Base-by-base conservation (phyloP, 2,888 invertebrate genomes). In the Escarpia spicata region DNA sequence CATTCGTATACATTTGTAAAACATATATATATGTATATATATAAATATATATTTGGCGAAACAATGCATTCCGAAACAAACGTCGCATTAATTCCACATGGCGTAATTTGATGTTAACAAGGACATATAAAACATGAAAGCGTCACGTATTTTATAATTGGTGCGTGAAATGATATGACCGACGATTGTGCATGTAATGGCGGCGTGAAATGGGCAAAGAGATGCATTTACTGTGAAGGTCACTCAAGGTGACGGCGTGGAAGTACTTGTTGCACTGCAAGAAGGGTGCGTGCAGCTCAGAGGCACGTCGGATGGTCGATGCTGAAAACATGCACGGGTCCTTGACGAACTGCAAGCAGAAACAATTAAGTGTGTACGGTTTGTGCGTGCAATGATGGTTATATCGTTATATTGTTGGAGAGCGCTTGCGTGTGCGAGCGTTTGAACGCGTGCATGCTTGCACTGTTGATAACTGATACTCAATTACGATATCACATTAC, bases 321-420 rank as follows among this genome's bases (percentile, higher is more conserved):
- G 95, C 95, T 19, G 95, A 92, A 94, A 96, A 96, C 96, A 96
- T 95, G 93, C 95, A 95, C 8, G 95, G 95, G 91, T 95, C 95
- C 92, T 92, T 92, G 12, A 90, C 52, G 31, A 91, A 91, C 93
- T 93, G 91, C 19, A 75, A n/a, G 26, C 19, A n/a, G 75, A 75
- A 75, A n/a, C 26, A 26, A 75, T 15, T 15, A 75, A 3, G 26
- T 2, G 75, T 52, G 52, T 52, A 52, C 52, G 52, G 9, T 52
- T 9, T 52, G 52, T 52, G 15, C 52, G 52, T 52, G 52, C 52
- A 52, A 52, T 9, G 12, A 52, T 52, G 52, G 9, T 9, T 52
- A 52, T 37, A 37, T 37, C 52, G 52, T 52, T 9, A 4, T 15
- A 15, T 52, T 52, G 52, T 52, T 9, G 15, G 2, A 0, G 52